phyloP scores from a whole-genome alignment of 1,140 invertebrate genomes.

The Drosophila ironensis region DNA sequence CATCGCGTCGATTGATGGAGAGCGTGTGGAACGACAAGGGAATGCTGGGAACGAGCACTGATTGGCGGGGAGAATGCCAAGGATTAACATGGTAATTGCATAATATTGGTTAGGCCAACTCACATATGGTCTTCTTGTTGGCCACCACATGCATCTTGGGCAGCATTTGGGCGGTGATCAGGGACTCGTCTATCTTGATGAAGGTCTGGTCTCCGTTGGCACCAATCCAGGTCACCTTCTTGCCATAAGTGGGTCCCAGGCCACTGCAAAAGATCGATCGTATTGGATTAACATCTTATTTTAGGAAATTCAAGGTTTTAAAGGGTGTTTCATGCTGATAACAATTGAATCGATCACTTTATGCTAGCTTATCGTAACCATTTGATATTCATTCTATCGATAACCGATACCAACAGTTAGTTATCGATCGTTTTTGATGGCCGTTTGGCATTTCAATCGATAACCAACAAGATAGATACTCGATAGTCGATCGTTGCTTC shows the following conservation, averaged over 20 bases:
- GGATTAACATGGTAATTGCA: background rate
- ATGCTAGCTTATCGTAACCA: too few relatives aligned
- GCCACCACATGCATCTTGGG: constrained; percentile 93
- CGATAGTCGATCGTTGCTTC: too few relatives aligned
- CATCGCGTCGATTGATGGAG: constrained; percentile 91
- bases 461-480: too few relatives aligned
- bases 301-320: too few relatives aligned
- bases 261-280: constrained; percentile 81
- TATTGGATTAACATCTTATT: too few relatives aligned
- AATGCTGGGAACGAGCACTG: constrained; percentile 54
- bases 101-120: constrained; percentile 53
- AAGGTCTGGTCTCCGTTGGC: constrained; percentile 98
- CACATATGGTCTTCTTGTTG: constrained; percentile 92
- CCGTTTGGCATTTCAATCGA: too few relatives aligned
- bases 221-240: constrained; percentile 95
- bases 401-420: too few relatives aligned
- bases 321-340: too few relatives aligned
- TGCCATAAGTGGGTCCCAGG: constrained; percentile 88
- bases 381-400: too few relatives aligned
- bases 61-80: background rate
- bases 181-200: constrained; percentile 94
- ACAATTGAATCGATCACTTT: too few relatives aligned
- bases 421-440: too few relatives aligned
- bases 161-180: constrained; percentile 94
- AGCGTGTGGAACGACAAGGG: constrained; percentile 87